phyloP scores from a whole-genome alignment of 2,797 vertebrate species.

The Fistularia tabacaria region DNA sequence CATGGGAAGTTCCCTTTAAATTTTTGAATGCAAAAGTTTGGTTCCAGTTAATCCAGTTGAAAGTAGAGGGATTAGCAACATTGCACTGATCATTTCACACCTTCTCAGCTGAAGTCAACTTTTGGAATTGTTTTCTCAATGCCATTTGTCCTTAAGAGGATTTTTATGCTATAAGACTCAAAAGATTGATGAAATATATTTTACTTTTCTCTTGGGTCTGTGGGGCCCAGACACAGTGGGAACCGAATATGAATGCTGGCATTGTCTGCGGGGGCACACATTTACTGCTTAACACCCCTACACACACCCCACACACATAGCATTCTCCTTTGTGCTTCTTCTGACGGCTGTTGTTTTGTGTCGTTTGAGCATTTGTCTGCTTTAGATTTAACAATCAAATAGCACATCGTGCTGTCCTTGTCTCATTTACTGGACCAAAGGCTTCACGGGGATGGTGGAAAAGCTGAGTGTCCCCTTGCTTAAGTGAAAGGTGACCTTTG shows the following conservation, averaged over 20 bases:
- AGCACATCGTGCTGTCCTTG: constrained; percentile 13
- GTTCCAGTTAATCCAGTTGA: not conserved
- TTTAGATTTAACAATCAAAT: constrained; percentile 55
- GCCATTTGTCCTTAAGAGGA: not conserved
- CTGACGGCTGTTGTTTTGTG: constrained; percentile 21
- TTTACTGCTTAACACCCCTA: constrained; percentile 9
- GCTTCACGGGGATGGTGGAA: constrained; percentile 25
- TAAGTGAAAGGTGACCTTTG: constrained; percentile 39
- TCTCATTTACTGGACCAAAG: constrained; percentile 11
- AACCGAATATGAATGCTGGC: constrained; percentile 56
- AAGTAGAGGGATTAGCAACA: not conserved
- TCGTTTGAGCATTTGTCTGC: constrained; percentile 43
- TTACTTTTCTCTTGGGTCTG: constrained; percentile 34
- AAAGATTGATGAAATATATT: constrained; percentile 55
- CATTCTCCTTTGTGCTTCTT: constrained; percentile 13
- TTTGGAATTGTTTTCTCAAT: no score
- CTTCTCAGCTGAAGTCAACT: no score
- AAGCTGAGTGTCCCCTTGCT: constrained; percentile 27
- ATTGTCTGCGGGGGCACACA: constrained; percentile 48
- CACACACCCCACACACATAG: constrained; percentile 3
- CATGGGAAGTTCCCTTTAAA: not conserved
- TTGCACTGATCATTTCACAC: no score
- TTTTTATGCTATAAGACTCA: constrained; percentile 31
- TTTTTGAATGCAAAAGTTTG: not conserved
- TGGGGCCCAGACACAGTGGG: constrained; percentile 18